A percentile compares a stretch with the other conserved stretches of the same genome.
These are phyloP conservation scores for Icerya purchasi DNA, from an alignment of 2,888 invertebrate genomes.

Conservation along the genomic window DNA sequence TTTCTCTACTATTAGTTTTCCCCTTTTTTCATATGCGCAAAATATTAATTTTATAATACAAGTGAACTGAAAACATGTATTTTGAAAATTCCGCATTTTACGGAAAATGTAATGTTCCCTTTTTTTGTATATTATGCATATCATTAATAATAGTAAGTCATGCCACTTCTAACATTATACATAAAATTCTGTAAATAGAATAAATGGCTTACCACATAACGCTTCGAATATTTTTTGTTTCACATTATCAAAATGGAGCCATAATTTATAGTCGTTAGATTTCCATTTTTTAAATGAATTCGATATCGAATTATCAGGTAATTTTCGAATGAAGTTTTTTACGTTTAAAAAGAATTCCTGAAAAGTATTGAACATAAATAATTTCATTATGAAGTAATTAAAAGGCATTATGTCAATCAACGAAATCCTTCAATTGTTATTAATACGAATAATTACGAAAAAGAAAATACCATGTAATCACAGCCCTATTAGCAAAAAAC, in stretches of 20 bases:
- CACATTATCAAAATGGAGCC: conserved; percentile 36
- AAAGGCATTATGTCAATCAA: background rate
- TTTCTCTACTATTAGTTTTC: too few relatives aligned
- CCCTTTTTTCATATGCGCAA: too few relatives aligned
- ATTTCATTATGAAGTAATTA: too few relatives aligned
- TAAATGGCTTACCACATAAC: conserved; percentile 70
- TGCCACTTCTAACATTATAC: too few relatives aligned
- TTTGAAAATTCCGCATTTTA: too few relatives aligned
- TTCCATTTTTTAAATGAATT: conserved; percentile 53
- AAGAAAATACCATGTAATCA: background rate
- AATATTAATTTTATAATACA: too few relatives aligned
- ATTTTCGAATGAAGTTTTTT: conserved; percentile 42
- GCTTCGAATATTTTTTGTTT: conserved; percentile 52
- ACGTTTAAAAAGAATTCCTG: conserved; percentile 88
- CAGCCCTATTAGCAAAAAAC: too few relatives aligned
- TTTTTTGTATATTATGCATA: too few relatives aligned
- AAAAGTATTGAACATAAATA: conserved; percentile 18
- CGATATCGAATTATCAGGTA: conserved; percentile 26
- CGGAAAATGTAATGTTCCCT: too few relatives aligned
- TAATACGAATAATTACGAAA: background rate
- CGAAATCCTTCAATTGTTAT: background rate
- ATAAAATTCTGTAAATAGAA: too few relatives aligned
- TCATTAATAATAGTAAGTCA: too few relatives aligned
- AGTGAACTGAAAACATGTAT: too few relatives aligned
- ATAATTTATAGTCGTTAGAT: conserved; percentile 42